Evolutionary conservation across 2,797 vertebrate genomes (phyloP), one percentile per base, ranked within the genome.

Genomic region (Myotis daubentonii): DNA sequence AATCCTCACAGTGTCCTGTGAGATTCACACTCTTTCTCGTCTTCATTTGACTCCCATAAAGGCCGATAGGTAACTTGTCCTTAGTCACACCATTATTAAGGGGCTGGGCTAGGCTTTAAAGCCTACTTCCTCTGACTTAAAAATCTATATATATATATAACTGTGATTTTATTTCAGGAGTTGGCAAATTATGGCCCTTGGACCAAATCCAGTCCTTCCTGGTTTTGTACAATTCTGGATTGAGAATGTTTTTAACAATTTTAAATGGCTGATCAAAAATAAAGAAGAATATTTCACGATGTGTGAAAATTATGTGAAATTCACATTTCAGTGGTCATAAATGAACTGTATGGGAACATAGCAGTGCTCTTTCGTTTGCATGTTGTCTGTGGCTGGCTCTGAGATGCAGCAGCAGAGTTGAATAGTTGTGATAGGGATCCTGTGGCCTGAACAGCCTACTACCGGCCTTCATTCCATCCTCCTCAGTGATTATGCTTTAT

Each of bases 211-310:
- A 12, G 65, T 57, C 7, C 2, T 55, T 15, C 4, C 4, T 83
- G 1, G 10, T 75, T 95, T 83, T 81, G 22, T 89, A 20, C 12
- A 83, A 30, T 53, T 25, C 71, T 22, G 8, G 41, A 76, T 36
- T 94, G 74, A 93, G 36, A 72, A 20, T 70, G 5, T 8, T 82
- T 81, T 92, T 85, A 33, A 22, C 12, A 47, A 87, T 94, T 90
- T 76, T n/a, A 87, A 84, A n/a, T 82, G 25, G 16, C 89, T 82
- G 3, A 20, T 83, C 71, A 87, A 82, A 81, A 76, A 41, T 47
- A 53, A 82, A 65, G 65, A 88, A 41, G 25, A 66, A 25, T 47
- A n/a, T 53, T 85, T 92, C 10, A 22, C 68, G 11, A 9, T 38
- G 38, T 2, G 30, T 62, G 75, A 62, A 20, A 62, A 81, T 72